A percentile compares a stretch with the other conserved stretches of the same genome.
Evolutionary conservation across 1,140 invertebrate species (phyloP).

Genomic region (Hestina assimilis): DNA sequence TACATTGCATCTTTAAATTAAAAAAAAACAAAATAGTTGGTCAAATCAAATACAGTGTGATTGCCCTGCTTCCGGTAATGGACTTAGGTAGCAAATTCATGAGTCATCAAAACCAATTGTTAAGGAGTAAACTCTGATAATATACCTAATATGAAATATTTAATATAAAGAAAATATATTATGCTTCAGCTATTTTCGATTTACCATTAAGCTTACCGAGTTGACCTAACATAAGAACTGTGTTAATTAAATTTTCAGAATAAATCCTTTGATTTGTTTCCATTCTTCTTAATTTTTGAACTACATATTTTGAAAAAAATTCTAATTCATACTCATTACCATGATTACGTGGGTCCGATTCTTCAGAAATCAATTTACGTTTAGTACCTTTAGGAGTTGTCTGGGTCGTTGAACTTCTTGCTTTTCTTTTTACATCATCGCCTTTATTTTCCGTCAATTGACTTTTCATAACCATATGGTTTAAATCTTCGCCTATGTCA

Average conservation of each 20-base stretch:
- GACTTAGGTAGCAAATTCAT: too few relatives aligned
- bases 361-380: conserved; percentile 46
- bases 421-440: conserved; percentile 38
- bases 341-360: conserved; percentile 33
- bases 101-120: too few relatives aligned
- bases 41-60: too few relatives aligned
- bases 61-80: too few relatives aligned
- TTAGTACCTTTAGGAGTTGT: conserved; percentile 48
- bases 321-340: conserved; percentile 68
- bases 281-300: conserved; percentile 70
- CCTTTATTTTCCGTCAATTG: conserved; percentile 27
- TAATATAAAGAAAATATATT: conserved; percentile 30
- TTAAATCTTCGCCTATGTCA: conserved; percentile 59
- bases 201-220: conserved; percentile 66
- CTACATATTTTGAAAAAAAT: conserved; percentile 73
- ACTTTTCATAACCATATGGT: conserved; percentile 48
- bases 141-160: conserved; percentile 8
- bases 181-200: conserved; percentile 59
- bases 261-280: conserved; percentile 73
- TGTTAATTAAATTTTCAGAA: conserved; percentile 73
- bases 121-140: too few relatives aligned
- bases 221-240: conserved; percentile 70
- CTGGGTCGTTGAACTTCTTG: conserved; percentile 34
- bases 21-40: too few relatives aligned
- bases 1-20: too few relatives aligned